Base-by-base conservation (phyloP, 1,140 invertebrate genomes). In the Daktulosphaira vitifoliae region DNA sequence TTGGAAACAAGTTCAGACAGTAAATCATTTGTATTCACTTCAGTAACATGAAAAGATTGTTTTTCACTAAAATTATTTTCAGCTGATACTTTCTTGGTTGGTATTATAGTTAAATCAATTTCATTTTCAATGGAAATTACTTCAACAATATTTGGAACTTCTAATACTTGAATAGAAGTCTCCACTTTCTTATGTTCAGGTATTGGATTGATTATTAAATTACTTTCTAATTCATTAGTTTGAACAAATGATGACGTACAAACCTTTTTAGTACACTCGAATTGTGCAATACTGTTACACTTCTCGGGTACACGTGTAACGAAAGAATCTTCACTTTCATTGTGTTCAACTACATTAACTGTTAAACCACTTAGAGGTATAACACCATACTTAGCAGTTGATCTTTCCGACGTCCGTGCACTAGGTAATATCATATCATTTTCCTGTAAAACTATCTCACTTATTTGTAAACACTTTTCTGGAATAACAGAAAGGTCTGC, bases 401-500 rank as follows among this genome's bases (percentile, higher is more conserved):
- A 75, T 56, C 73, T 72, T 59, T 79, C 75, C 1, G 79, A 77
- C 70, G 76, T 75, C 44, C 76, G 73, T 49, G 74, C 71, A 44
- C 77, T 68, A 50, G 73, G 54, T 29, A 86, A 79, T 42, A 76
- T 69, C 38, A 77, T 79, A 77, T 88, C 87, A 66, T 76, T 75
- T 73, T 83, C 76, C 70, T 86, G 81, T 37, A 80, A 69, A 5
- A 80, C 70, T 66, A 81, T 77, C 70, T 85, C 77, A 67, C 76
- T 78, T 51, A 87, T 75, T 18, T 82, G 71, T 37, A 87, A 71
- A 65, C 82, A 78, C 73, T 88, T 81, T 68, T 78, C 81, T 16
- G 78, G 76, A 16, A 80, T 79, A 38, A 89, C 69, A 66, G 77
- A 77, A 16, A 84, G 16, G 53, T 78, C 76, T 33, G 84, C 85